Evolutionary conservation across 2,113 vertebrate species (phyloP).

Genomic region (Festucalex cinctus): DNA sequence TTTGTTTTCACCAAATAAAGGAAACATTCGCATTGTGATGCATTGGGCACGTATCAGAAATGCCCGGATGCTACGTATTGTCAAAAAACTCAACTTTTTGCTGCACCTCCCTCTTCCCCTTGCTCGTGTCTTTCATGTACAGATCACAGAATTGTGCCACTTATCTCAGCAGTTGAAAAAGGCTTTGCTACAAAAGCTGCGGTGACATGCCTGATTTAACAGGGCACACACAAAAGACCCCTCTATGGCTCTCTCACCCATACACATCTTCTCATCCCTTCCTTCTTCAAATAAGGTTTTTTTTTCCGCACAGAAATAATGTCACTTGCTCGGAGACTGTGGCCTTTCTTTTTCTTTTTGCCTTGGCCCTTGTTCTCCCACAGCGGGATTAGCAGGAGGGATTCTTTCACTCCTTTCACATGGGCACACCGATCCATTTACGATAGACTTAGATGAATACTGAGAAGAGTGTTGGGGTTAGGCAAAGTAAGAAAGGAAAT

Average conservation of each 20-base stretch:
- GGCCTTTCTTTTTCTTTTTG: constrained; percentile 1
- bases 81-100: constrained; percentile 1
- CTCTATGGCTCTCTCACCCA: constrained; percentile 24
- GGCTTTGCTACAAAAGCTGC: constrained; percentile 47
- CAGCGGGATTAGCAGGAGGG: constrained; percentile 68
- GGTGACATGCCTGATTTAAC: constrained; percentile 60
- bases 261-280: neutral
- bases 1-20: too few species aligned
- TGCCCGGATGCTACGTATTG: too few species aligned
- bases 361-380: constrained; percentile 50
- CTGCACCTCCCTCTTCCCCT: constrained; percentile 13
- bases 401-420: constrained; percentile 64
- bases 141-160: constrained; percentile 60
- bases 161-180: constrained; percentile 51
- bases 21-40: too few species aligned
- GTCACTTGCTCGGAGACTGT: constrained; percentile 25
- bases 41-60: too few species aligned
- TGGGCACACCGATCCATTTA: constrained; percentile 67
- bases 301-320: constrained; percentile 20
- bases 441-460: constrained; percentile 46
- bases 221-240: constrained; percentile 52
- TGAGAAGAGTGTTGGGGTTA: constrained; percentile 37
- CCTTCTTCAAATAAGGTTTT: constrained; percentile 20
- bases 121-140: constrained; percentile 48
- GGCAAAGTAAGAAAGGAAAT: too few species aligned